Conservation (phyloP, 2,888 invertebrate species). For the Lasioglossum zephyrum region DNA sequence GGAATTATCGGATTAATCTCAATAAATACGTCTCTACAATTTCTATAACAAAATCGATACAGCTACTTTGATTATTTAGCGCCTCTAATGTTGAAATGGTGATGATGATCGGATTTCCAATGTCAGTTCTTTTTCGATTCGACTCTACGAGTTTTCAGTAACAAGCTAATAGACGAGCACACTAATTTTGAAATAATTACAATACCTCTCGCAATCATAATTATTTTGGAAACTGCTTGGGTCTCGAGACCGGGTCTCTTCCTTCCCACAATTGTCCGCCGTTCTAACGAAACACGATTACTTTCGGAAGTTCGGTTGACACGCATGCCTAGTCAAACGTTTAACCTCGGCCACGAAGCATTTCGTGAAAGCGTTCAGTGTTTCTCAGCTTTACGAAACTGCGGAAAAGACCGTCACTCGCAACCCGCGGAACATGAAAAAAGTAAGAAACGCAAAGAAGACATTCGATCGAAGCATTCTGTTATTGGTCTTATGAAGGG, state of each 20-base stretch:
- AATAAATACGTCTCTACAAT: background rate
- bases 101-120: background rate
- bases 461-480: conserved; percentile 25
- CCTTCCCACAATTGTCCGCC: conserved; percentile 11
- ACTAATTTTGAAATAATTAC: background rate
- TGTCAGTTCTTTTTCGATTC: background rate
- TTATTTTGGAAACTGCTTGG: background rate
- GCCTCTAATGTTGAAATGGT: background rate
- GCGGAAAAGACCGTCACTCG: conserved; percentile 60
- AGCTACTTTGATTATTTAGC: background rate
- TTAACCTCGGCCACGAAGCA: conserved; percentile 77
- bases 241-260: background rate
- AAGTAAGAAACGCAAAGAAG: conserved; percentile 1
- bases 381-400: conserved; percentile 73
- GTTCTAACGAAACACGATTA: conserved; percentile 30
- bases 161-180: too few relatives aligned
- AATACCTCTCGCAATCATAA: background rate
- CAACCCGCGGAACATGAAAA: conserved; percentile 4
- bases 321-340: conserved; percentile 81
- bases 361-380: conserved; percentile 77
- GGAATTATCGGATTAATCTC: background rate
- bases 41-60: background rate
- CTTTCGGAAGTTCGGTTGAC: conserved; percentile 70
- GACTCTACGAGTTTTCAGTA: background rate
- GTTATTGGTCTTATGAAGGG: too few relatives aligned